A percentile compares a stretch with the other conserved stretches of the same genome.
phyloP scores from a whole-genome alignment of 2,888 invertebrate species.

The Thereva unica region DNA sequence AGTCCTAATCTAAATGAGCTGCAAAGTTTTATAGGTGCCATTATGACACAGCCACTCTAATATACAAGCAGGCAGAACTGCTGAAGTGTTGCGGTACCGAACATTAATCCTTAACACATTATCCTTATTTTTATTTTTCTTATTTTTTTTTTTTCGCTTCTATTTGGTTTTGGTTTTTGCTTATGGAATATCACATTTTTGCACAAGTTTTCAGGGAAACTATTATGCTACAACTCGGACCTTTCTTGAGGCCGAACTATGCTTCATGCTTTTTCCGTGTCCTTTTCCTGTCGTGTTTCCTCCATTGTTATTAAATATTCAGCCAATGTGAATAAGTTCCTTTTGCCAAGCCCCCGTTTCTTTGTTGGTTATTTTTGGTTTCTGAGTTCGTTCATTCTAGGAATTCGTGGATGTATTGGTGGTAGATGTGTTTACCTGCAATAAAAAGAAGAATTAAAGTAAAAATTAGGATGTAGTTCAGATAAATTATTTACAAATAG shows the following conservation, averaged over 20 bases:
- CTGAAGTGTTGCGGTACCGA: background rate
- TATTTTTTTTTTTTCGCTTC: too few species aligned
- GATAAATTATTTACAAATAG: too few species aligned
- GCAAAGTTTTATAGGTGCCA: slow-evolving; percentile 30
- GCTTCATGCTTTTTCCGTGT: slow-evolving; percentile 17
- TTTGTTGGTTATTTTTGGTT: slow-evolving; percentile 4
- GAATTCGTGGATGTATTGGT: background rate
- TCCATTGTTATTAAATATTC: slow-evolving; percentile 30
- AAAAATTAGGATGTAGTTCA: too few species aligned
- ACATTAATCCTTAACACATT: slow-evolving; percentile 3
- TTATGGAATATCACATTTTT: slow-evolving; percentile 15
- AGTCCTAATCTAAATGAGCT: slow-evolving; percentile 29
- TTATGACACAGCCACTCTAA: slow-evolving; percentile 15
- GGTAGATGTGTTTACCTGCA: too few species aligned
- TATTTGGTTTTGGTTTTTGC: slow-evolving; percentile 17
- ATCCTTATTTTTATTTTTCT: too few species aligned
- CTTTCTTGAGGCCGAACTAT: background rate
- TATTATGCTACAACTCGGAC: background rate
- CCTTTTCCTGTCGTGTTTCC: slow-evolving; percentile 16
- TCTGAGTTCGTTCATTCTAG: slow-evolving; percentile 7
- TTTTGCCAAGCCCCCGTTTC: background rate
- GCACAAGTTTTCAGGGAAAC: background rate
- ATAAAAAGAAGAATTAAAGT: too few species aligned
- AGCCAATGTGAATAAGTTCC: slow-evolving; percentile 19
- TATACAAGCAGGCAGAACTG: background rate